These are phyloP conservation scores for Acronicta alni DNA, from an alignment of 2,888 invertebrate species.

Conservation along the genomic window DNA sequence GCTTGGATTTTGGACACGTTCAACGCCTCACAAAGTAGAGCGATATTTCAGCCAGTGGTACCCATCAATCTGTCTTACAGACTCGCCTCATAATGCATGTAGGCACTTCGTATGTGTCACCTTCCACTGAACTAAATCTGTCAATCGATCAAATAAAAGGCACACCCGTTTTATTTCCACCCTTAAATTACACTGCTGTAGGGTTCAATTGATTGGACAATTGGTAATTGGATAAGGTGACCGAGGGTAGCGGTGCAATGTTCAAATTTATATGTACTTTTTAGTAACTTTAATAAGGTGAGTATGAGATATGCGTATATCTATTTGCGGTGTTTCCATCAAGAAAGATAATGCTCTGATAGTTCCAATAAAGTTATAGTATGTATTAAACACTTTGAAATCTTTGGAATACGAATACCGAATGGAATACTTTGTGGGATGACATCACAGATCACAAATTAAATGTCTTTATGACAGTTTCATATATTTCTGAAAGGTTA, in stretches of 20 bases:
- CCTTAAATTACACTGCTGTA: constrained; percentile 9
- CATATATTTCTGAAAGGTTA: too few relatives aligned
- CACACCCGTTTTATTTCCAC: constrained; percentile 30
- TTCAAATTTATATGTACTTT: too few relatives aligned
- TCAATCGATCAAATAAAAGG: constrained; percentile 48
- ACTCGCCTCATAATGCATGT: constrained; percentile 43
- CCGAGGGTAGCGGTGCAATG: constrained; percentile 5
- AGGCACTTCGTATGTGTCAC: constrained; percentile 46
- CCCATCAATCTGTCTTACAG: constrained; percentile 56
- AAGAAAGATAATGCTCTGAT: too few relatives aligned
- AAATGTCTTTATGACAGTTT: too few relatives aligned
- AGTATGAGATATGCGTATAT: too few relatives aligned
- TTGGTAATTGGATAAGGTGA: constrained; percentile 20
- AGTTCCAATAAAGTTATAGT: too few relatives aligned
- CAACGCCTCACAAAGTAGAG: constrained; percentile 29
- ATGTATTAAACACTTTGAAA: too few relatives aligned
- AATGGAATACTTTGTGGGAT: too few relatives aligned
- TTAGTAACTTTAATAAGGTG: too few relatives aligned
- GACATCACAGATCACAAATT: too few relatives aligned
- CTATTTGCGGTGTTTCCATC: too few relatives aligned
- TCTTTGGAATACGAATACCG: too few relatives aligned
- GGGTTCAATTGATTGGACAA: constrained; percentile 36
- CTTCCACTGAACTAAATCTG: constrained; percentile 27
- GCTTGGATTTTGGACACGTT: constrained; percentile 34
- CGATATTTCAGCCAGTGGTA: constrained; percentile 44